Base-by-base conservation (phyloP, 2,888 invertebrate genomes). In the Meandrusa payeni region DNA sequence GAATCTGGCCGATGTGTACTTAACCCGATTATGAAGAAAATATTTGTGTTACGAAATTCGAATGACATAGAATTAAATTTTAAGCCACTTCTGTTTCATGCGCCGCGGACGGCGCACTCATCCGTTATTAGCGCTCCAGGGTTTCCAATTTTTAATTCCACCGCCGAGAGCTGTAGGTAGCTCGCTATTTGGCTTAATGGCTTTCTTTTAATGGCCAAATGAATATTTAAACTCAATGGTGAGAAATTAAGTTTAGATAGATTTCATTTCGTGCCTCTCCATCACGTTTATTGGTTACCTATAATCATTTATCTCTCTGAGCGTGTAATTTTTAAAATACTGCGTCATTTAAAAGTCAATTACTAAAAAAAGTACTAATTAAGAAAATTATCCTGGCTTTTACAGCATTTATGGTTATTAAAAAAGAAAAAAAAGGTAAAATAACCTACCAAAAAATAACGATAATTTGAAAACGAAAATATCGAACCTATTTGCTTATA, bases 191-290 rank as follows among this genome's bases (percentile, higher is more conserved):
- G 60, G 57, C 65, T 59, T 77, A 80, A 79, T 79, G 79, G 75
- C 70, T n/a, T 71, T 64, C 66, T 71, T 73, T 69, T 69, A 74
- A 78, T 70, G 69, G 59, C 62, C 71, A 51, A 72, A 77, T 80
- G 74, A 80, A 79, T 79, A 78, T 76, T 79, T 74, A 77, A 77
- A 65, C 61, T 60, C 64, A 59, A 61, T 57, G 54, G 62, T 56
- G 59, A 63, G 58, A 70, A 72, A 74, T 76, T 74, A 69, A 70
- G 76, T 74, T 75, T 61, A 67, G 70, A 75, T 72, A 67, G 70
- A 75, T 76, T 74, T 71, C 71, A 74, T 74, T 71, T 65, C 48
- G 41, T 44, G 48, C 50, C 29, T 17, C 15, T 52, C 50, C 49
- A 49, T 51, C 48, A 40, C 22, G 40, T 46, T 47, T 41, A 43